Evolutionary conservation across 2,113 vertebrate genomes (phyloP).

Genomic region (Vulpes vulpes): DNA sequence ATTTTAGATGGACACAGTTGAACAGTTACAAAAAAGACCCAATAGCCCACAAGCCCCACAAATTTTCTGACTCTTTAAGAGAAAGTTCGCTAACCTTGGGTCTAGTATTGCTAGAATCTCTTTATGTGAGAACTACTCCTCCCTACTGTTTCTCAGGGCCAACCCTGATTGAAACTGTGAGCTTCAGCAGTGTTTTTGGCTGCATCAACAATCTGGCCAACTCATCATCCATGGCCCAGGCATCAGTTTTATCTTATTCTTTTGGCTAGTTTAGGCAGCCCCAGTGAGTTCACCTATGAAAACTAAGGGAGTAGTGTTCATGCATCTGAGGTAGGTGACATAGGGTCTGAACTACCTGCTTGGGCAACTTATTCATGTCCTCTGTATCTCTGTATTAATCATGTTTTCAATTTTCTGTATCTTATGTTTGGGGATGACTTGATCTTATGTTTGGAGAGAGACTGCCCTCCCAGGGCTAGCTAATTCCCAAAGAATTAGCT

Average conservation of each 20-base stretch:
- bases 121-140: not conserved
- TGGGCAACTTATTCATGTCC: not conserved
- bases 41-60: not conserved
- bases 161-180: not conserved
- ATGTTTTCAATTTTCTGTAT: not conserved
- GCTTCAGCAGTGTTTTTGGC: not conserved
- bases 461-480: not conserved
- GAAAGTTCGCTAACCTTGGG: not conserved
- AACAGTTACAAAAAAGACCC: not conserved
- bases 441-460: not conserved
- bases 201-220: not conserved
- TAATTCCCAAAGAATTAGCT: not conserved
- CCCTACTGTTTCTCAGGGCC: not conserved
- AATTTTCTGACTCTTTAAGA: not conserved
- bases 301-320: not conserved
- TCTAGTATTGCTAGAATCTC: not conserved
- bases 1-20: accelerated
- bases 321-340: not conserved
- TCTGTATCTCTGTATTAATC: not conserved
- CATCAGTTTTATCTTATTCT: not conserved
- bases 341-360: not conserved
- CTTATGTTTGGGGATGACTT: not conserved
- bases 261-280: not conserved
- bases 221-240: not conserved
- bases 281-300: not conserved